Evolutionary conservation across 2,113 vertebrate species (phyloP), one percentile per base, ranked within the genome.

Genomic region (Hypanus sabinus): DNA sequence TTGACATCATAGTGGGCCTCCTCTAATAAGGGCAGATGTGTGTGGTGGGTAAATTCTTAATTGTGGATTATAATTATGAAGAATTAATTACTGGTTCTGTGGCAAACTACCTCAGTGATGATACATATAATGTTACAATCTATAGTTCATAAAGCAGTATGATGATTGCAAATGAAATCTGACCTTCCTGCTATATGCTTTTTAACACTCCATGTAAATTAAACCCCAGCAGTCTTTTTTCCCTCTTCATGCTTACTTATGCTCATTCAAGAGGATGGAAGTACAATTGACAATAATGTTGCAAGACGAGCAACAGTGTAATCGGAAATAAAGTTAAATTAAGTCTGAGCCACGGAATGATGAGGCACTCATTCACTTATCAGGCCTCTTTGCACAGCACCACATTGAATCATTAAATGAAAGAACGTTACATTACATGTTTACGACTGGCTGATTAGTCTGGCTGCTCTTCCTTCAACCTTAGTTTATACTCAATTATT

Each of bases 401-500:
- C 60, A 65, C 33, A n/a, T 68, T 60, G 9, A 68, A 93, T 93
- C 36, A 71, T 46, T 71, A 71, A 71, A 93, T 30, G 36, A 71
- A 93, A 75, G 70, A 73, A 24, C 68, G 55, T 93, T 33, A 55
- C 90, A 73, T 22, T n/a, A 71, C 90, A 71, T 36, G 68, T 93
- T 71, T 93, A 73, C n/a, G 36, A 75, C 22, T 22, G 16, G 38
- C 24, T 27, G 38, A 73, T 93, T 75, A 73, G 70, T 30, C 68
- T 93, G 91, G 33, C 36, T 73, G 91, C 33, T 92, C 33, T 71
- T 18, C 36, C 62, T 71, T 36, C 30, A 92, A 92, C 6, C 18
- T 92, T 36, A 30, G 38, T 93, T 93, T 90, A 65, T 55, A 46
- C 33, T 71, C 70, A 92, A 92, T 71, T 92, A 92, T 36, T 73